phyloP scores from a whole-genome alignment of 2,797 vertebrate genomes.

The Labeo calbasu region DNA sequence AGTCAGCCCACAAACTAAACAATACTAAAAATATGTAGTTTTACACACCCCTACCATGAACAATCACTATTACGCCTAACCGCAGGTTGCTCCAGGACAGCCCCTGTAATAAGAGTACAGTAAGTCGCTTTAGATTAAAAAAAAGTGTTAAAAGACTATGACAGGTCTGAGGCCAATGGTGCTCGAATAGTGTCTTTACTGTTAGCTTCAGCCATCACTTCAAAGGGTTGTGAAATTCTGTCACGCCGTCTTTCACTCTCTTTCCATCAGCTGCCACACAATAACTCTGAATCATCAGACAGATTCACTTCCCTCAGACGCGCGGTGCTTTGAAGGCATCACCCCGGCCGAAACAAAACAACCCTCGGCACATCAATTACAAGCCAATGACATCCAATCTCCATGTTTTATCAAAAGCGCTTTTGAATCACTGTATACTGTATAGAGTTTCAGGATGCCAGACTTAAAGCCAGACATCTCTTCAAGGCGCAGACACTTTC shows the following conservation, averaged over 20 bases:
- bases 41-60: not conserved
- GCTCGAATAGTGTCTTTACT: not conserved
- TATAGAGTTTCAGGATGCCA: conserved; percentile 54
- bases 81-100: not conserved
- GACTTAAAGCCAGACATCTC: conserved; percentile 55
- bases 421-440: conserved; percentile 48
- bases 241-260: conserved; percentile 31
- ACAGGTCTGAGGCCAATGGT: not conserved
- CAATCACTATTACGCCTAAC: not conserved
- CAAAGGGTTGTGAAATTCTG: conserved; percentile 36
- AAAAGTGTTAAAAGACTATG: not conserved
- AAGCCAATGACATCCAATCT: conserved; percentile 54
- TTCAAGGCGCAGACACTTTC: conserved; percentile 49
- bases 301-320: conserved; percentile 53
- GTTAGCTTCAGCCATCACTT: conserved; percentile 24
- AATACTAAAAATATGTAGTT: not conserved
- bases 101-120: not conserved
- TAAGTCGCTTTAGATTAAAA: not conserved
- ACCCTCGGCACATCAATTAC: conserved; percentile 56
- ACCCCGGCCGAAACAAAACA: conserved; percentile 41
- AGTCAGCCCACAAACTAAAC: not conserved
- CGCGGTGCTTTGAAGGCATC: conserved; percentile 41
- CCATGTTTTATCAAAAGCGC: conserved; percentile 51
- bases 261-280: conserved; percentile 42
- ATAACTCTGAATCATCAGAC: conserved; percentile 58